Percentiles rank a stretch among this genome's conserved stretches.
phyloP scores from a whole-genome alignment of 2,797 vertebrate species.

The Helostoma temminkii region DNA sequence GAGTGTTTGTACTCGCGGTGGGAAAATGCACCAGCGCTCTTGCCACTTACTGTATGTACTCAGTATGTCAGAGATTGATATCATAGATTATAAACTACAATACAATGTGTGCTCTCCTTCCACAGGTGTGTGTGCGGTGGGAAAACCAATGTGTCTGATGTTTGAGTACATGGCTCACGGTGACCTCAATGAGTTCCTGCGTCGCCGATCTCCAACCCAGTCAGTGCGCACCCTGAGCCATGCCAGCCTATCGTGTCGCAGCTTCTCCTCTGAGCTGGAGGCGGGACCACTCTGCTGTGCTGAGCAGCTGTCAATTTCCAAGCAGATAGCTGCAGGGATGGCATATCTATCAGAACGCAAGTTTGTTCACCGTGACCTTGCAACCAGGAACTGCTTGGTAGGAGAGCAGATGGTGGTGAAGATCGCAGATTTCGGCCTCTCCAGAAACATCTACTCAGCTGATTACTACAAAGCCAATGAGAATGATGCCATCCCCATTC shows the following conservation, averaged over 20 bases:
- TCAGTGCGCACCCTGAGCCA: conserved; percentile 82
- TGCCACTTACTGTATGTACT: not conserved
- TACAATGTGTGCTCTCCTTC: conserved; percentile 1
- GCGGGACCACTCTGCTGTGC: conserved; percentile 83
- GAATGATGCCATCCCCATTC: conserved; percentile 97
- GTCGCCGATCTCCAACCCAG: conserved; percentile 86
- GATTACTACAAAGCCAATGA: conserved; percentile 99
- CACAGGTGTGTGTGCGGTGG: conserved; percentile 96
- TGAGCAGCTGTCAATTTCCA: conserved; percentile 92
- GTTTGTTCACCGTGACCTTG: conserved; percentile 97
- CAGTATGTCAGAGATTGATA: not conserved
- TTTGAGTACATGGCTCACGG: conserved; percentile 99
- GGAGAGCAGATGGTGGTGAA: conserved; percentile 95
- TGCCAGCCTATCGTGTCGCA: conserved; percentile 78
- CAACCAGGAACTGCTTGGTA: conserved; percentile 97
- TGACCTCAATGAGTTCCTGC: conserved; percentile 96
- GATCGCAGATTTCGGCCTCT: conserved; percentile 98
- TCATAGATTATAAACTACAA: not conserved
- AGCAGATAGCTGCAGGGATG: conserved; percentile 96
- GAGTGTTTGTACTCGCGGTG: conserved; percentile 19
- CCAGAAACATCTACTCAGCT: conserved; percentile 96
- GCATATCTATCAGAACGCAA: conserved; percentile 97
- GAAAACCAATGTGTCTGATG: conserved; percentile 98
- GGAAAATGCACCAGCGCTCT: not conserved
- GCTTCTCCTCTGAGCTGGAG: conserved; percentile 80